These are phyloP conservation scores for Upupa epops DNA, from an alignment of 2,113 vertebrate species.

Conservation along the genomic window DNA sequence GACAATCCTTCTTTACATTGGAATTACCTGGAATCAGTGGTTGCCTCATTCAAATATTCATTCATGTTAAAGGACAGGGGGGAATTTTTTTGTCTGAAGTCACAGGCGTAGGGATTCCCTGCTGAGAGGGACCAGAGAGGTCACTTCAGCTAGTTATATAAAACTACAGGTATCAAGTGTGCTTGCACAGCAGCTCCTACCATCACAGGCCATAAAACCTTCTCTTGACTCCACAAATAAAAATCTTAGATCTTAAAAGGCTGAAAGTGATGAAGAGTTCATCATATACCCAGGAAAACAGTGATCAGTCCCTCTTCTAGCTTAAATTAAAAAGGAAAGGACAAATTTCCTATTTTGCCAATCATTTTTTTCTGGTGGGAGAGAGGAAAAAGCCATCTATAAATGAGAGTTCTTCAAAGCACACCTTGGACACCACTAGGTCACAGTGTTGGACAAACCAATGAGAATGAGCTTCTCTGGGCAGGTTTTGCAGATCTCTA, in stretches of 20 bases:
- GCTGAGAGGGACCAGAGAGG: background rate
- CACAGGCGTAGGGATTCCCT: background rate
- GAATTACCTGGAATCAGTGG: background rate
- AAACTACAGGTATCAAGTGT: background rate
- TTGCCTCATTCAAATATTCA: background rate
- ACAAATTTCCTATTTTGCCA: background rate
- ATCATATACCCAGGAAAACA: background rate
- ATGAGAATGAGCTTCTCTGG: background rate
- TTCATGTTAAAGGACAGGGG: background rate
- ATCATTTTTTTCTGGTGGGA: background rate
- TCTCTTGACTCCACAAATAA: background rate
- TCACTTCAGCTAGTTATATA: background rate
- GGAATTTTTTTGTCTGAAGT: accelerated
- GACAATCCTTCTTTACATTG: background rate
- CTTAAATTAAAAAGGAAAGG: too few relatives aligned
- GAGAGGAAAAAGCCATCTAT: background rate
- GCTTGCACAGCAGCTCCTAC: background rate
- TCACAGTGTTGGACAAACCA: background rate
- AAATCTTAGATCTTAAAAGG: background rate
- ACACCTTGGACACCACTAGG: background rate
- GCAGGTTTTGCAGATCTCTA: background rate
- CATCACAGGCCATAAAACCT: background rate
- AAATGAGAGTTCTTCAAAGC: background rate
- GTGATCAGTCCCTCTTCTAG: background rate
- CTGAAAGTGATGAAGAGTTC: background rate